A percentile compares a stretch with the other conserved stretches of the same genome.
Evolutionary conservation across 2,888 invertebrate species (phyloP).

Genomic region (Pollenia amentaria): DNA sequence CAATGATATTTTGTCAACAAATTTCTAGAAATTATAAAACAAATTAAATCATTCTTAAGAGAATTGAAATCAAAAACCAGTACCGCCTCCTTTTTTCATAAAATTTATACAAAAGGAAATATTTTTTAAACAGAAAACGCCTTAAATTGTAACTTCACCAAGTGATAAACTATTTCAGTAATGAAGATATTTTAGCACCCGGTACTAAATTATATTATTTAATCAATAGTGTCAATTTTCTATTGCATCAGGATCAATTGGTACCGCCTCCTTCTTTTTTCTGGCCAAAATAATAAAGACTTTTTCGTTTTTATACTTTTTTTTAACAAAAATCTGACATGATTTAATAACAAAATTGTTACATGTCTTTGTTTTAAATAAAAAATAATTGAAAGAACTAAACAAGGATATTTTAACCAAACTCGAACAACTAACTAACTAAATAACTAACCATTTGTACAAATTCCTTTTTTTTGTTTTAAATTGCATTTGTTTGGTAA

Average conservation of each 20-base stretch:
- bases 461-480: conserved; percentile 20
- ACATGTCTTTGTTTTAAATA: conserved; percentile 14
- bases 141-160: conserved; percentile 45
- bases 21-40: conserved; percentile 58
- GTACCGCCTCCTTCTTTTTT: conserved; percentile 61
- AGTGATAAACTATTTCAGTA: conserved; percentile 17
- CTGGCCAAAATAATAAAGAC: conserved; percentile 30
- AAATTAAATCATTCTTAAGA: conserved; percentile 42
- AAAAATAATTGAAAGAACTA: conserved; percentile 12
- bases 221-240: conserved; percentile 62
- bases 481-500: conserved; percentile 27
- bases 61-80: conserved; percentile 64
- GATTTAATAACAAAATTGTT: conserved; percentile 5
- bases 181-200: neutral
- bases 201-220: conserved; percentile 66
- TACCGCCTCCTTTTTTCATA: conserved; percentile 51
- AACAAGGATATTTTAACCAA: conserved; percentile 49
- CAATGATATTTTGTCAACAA: conserved; percentile 67
- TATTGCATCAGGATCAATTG: conserved; percentile 65
- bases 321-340: conserved; percentile 1
- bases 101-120: conserved; percentile 25
- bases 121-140: conserved; percentile 69
- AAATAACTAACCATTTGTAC: conserved; percentile 20
- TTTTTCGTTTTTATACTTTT: neutral
- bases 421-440: conserved; percentile 23